Percentiles rank a stretch among this genome's conserved stretches.
These are phyloP conservation scores for Falcunculus frontatus DNA, from an alignment of 2,113 vertebrate species.

Conservation along the genomic window DNA sequence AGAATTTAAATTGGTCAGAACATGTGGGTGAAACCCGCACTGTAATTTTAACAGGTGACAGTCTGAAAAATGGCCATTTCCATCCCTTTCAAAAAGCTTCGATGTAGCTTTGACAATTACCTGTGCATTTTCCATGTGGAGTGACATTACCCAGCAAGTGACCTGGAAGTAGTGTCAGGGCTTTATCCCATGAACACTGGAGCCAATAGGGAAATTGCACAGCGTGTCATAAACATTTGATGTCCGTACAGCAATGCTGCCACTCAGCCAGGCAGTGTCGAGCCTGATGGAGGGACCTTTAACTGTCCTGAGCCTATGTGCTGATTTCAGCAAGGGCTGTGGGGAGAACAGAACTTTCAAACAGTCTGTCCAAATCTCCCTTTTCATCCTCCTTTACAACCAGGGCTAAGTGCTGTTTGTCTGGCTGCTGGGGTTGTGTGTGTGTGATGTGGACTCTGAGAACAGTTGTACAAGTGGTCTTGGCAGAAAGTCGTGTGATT, in stretches of 20 bases:
- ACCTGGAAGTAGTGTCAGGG: background rate
- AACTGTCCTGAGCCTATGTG: accelerated
- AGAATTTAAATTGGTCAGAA: background rate
- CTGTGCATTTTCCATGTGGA: background rate
- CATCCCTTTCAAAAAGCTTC: background rate
- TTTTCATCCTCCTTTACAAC: background rate
- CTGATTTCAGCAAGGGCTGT: background rate
- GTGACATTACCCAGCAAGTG: background rate
- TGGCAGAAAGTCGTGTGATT: background rate
- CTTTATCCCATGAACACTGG: background rate
- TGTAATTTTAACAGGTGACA: background rate
- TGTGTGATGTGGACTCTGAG: accelerated
- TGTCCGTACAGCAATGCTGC: background rate
- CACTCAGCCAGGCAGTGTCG: background rate
- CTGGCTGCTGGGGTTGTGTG: background rate
- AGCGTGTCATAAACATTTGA: background rate
- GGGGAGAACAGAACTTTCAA: background rate
- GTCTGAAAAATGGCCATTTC: background rate
- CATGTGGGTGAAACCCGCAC: background rate
- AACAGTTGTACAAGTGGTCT: background rate
- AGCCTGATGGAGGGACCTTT: background rate
- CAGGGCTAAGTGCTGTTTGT: background rate
- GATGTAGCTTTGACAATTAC: background rate
- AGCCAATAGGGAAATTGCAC: background rate
- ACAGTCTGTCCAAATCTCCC: background rate